Evolutionary conservation across 2,113 vertebrate genomes (phyloP).

Genomic region (Bettongia penicillata): DNA sequence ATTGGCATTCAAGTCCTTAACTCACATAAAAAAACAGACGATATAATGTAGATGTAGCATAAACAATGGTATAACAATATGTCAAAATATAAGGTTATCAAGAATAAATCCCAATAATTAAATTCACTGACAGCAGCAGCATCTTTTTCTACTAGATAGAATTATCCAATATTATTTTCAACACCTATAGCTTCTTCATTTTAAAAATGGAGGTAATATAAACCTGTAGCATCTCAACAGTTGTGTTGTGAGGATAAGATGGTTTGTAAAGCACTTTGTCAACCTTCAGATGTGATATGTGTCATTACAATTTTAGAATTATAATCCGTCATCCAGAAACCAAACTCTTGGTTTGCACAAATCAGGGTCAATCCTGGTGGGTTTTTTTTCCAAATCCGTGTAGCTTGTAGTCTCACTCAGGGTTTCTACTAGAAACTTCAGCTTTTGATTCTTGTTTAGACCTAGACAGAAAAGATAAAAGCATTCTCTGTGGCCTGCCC

Average conservation of each 20-base stretch:
- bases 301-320: background rate
- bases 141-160: background rate
- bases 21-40: background rate
- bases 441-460: background rate
- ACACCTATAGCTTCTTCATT: background rate
- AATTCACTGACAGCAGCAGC: background rate
- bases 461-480: background rate
- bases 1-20: background rate
- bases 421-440: background rate
- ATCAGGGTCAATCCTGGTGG: background rate
- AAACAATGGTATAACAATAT: background rate
- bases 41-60: background rate
- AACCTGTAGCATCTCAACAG: background rate
- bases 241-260: background rate
- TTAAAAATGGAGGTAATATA: background rate
- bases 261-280: background rate
- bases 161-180: background rate
- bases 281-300: background rate
- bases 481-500: background rate
- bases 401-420: background rate
- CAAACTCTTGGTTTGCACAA: background rate
- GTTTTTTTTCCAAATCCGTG: background rate
- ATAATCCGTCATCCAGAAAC: background rate
- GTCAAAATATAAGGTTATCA: background rate
- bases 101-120: background rate